Percentiles rank a stretch among this genome's conserved stretches.
Evolutionary conservation across 2,113 vertebrate species (phyloP).

Genomic region (Pelmatolapia mariae): DNA sequence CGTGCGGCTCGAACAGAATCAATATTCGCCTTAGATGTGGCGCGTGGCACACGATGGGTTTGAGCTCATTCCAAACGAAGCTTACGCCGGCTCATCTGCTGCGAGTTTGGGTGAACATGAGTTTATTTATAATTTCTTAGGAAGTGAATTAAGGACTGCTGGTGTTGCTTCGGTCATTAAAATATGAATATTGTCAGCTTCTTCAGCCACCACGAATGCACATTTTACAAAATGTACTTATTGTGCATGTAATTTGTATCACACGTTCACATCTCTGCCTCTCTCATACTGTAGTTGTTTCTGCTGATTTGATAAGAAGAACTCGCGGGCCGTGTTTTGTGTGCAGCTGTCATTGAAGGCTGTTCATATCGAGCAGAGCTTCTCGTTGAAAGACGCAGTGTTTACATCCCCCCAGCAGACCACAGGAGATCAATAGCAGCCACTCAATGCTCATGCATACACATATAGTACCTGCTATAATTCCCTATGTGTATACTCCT

Average conservation of each 20-base stretch:
- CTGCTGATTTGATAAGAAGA: constrained; percentile 20
- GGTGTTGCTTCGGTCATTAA: background rate
- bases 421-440: constrained; percentile 61
- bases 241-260: background rate
- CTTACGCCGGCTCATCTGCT: background rate
- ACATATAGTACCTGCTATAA: constrained; percentile 56
- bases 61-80: background rate
- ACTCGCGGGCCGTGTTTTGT: background rate
- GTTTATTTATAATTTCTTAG: background rate
- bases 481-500: constrained; percentile 32
- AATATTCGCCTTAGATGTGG: constrained; percentile 42
- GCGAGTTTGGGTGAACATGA: background rate
- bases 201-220: background rate
- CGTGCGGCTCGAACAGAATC: constrained; percentile 7
- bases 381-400: constrained; percentile 65
- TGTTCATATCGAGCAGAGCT: constrained; percentile 53
- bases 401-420: constrained; percentile 63
- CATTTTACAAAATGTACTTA: background rate
- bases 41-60: background rate
- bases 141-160: background rate
- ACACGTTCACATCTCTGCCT: background rate
- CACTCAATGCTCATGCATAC: constrained; percentile 73
- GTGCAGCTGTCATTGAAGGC: constrained; percentile 29
- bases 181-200: background rate
- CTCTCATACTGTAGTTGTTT: background rate